These are phyloP conservation scores for Chionis minor DNA, from an alignment of 2,113 vertebrate genomes.

Conservation along the genomic window DNA sequence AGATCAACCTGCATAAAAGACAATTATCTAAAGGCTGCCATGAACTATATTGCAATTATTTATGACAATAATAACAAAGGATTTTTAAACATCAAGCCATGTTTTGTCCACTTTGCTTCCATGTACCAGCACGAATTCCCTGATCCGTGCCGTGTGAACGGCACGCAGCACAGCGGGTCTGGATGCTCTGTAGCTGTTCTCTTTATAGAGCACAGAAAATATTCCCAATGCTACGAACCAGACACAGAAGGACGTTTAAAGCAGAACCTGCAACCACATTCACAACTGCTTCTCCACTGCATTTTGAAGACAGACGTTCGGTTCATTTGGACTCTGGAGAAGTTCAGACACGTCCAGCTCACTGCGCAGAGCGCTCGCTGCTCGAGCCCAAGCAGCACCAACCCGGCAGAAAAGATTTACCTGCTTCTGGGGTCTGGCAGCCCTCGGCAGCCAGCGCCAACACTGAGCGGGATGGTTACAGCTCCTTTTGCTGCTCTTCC, in stretches of 20 bases:
- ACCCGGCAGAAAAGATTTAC: neutral
- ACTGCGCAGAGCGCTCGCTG: neutral
- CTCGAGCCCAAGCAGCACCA: neutral
- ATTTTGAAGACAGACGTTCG: neutral
- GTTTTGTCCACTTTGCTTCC: neutral
- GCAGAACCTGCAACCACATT: neutral
- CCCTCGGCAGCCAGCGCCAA: neutral
- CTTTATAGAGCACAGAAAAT: neutral
- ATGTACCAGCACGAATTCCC: neutral
- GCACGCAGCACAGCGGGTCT: neutral
- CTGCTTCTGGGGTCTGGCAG: neutral
- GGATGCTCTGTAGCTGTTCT: neutral
- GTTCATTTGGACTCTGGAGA: neutral
- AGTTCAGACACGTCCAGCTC: neutral
- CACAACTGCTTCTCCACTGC: neutral
- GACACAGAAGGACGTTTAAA: too few relatives aligned
- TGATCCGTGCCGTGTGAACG: accelerated
- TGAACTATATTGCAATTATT: neutral
- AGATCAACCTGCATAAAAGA: neutral
- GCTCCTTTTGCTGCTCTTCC: neutral
- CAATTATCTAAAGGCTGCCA: neutral
- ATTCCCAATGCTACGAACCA: neutral
- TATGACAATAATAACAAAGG: neutral
- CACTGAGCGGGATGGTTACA: accelerated
- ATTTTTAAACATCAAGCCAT: neutral